Conservation (phyloP, 2,888 invertebrate species). For the Eulithis testata region DNA sequence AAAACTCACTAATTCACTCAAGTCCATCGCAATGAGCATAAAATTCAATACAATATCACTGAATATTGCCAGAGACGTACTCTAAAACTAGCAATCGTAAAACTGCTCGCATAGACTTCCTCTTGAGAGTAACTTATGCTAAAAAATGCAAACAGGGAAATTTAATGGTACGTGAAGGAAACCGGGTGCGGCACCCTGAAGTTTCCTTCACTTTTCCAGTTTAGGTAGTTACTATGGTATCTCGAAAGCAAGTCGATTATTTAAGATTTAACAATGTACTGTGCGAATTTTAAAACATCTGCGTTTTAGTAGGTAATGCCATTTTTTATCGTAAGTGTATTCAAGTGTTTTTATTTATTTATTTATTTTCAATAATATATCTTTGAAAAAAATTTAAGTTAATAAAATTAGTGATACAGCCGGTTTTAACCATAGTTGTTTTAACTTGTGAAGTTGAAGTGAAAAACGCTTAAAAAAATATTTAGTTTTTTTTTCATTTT, state of each 20-base stretch:
- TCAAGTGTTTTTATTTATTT: too few relatives aligned
- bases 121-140: constrained; percentile 80
- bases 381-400: too few relatives aligned
- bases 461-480: too few relatives aligned
- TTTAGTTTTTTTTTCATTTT: too few relatives aligned
- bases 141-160: constrained; percentile 84
- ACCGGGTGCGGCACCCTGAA: constrained; percentile 71
- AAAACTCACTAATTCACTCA: constrained; percentile 51
- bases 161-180: constrained; percentile 84
- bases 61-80: constrained; percentile 43
- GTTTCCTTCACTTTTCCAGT: constrained; percentile 69
- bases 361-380: too few relatives aligned
- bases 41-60: constrained; percentile 54
- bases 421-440: too few relatives aligned
- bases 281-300: neutral
- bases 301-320: too few relatives aligned
- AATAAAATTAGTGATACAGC: too few relatives aligned
- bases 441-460: too few relatives aligned
- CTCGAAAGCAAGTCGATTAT: constrained; percentile 38
- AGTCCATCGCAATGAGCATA: constrained; percentile 49
- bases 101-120: constrained; percentile 59
- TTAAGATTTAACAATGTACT: neutral
- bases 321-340: too few relatives aligned
- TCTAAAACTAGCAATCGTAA: constrained; percentile 78
- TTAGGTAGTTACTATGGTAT: constrained; percentile 54